Conservation (phyloP, 2,888 invertebrate genomes). For the Hymenopus coronatus region DNA sequence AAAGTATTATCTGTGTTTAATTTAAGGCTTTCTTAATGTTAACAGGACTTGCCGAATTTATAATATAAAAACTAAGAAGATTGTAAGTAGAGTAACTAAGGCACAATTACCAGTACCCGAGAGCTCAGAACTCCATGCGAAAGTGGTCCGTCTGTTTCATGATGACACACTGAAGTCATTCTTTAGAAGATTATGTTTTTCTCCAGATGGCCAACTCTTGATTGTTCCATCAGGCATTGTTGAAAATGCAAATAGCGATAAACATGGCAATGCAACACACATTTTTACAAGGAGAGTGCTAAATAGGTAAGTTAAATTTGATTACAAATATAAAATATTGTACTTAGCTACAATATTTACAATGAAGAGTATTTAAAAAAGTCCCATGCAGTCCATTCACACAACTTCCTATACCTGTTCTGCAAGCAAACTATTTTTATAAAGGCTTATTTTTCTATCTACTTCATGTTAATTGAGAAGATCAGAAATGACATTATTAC, state of each 20-base stretch:
- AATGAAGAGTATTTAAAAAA: too few species aligned
- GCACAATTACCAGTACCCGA: constrained; percentile 51
- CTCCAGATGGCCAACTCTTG: constrained; percentile 86
- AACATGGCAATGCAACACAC: constrained; percentile 55
- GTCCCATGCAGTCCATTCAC: too few species aligned
- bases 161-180: constrained; percentile 94
- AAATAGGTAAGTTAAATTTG: constrained; percentile 43
- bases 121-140: constrained; percentile 58
- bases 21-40: neutral
- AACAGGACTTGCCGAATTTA: constrained; percentile 27
- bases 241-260: constrained; percentile 60
- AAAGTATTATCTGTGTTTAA: neutral
- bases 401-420: too few species aligned
- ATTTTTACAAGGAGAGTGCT: constrained; percentile 55
- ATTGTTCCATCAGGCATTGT: constrained; percentile 88
- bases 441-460: too few species aligned
- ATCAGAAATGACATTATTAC: too few species aligned
- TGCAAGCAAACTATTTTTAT: too few species aligned
- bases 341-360: too few species aligned
- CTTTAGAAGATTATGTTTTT: constrained; percentile 84
- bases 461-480: too few species aligned
- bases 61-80: constrained; percentile 56
- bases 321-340: too few species aligned
- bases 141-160: constrained; percentile 71
- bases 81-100: constrained; percentile 64